Conservation (phyloP, 2,888 invertebrate genomes). For the Ecdyonurus torrentis region DNA sequence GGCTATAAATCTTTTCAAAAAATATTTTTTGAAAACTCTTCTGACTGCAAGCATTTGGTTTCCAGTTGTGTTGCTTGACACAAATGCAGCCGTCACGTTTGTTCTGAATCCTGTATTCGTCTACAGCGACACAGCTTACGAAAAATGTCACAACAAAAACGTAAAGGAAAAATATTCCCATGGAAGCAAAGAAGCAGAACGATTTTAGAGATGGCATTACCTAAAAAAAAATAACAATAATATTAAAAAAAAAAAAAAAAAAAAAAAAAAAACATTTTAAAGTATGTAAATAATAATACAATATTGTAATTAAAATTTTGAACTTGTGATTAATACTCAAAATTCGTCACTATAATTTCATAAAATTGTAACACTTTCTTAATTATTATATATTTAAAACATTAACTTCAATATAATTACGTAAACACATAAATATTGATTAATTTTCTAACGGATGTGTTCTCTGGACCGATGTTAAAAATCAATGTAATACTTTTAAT, state of each 20-base stretch:
- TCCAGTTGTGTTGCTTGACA: slow-evolving; percentile 21
- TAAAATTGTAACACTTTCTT: neutral
- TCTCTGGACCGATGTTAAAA: no score
- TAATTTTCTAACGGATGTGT: no score
- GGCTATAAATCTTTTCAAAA: slow-evolving; percentile 25
- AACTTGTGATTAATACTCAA: neutral
- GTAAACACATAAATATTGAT: no score
- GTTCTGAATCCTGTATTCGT: slow-evolving; percentile 25
- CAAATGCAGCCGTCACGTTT: slow-evolving; percentile 23
- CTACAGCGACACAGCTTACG: slow-evolving; percentile 29
- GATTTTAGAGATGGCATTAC: slow-evolving; percentile 31
- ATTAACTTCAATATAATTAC: neutral
- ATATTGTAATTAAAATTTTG: neutral
- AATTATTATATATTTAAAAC: neutral
- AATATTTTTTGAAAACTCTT: slow-evolving; percentile 23
- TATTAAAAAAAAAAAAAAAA: slow-evolving; percentile 1
- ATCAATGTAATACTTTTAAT: no score
- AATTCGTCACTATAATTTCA: neutral
- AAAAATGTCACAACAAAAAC: slow-evolving; percentile 30
- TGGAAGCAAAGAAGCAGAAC: slow-evolving; percentile 31
- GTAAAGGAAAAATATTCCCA: slow-evolving; percentile 29
- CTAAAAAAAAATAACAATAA: slow-evolving; percentile 11
- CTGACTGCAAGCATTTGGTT: slow-evolving; percentile 27
- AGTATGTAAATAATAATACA: neutral
- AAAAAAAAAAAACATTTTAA: neutral